Evolutionary conservation across 2,888 invertebrate species (phyloP), one percentile per base, ranked within the genome.

Genomic region (Torymus auratus): DNA sequence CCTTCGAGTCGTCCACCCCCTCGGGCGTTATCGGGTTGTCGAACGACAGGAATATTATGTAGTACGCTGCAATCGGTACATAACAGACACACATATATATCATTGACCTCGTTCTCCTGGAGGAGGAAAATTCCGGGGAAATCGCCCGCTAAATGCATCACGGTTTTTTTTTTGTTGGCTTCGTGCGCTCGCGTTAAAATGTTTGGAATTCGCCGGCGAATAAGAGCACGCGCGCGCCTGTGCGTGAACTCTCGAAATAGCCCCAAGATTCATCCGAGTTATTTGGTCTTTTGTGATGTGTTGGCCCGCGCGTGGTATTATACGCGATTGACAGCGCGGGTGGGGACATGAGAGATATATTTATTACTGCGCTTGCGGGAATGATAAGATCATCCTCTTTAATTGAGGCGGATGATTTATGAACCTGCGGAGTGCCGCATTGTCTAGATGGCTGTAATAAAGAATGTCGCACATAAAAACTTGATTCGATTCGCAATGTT

Each of bases 31-130:
- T 93, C 0, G 96, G 96, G 89, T 96, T 96, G 89, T 96, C 96
- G 87, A 96, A 97, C 0, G 97, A 96, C 55, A 97, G 91, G 88
- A 97, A 98, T 87, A 98, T 97, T 67, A 98, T 95, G 91, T 97
- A 98, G 89, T 96, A 98, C 0, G 98, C 97, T 96, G 90, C 13
- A 92, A 92, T 81, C n/a, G 28, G 17, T 41, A 7, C 7, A 7
- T 10, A 28, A n/a, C 3, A 4, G 2, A 28, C 4, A 28, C 4
- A 28, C 28, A 41, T 41, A 41, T 41, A 41, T 41, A 41, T 41
- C 5, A 41, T 41, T 41, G 41, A 41, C 41, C 41, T 41, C 7
- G 7, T 41, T 41, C 41, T 7, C 41, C 41, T 41, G 41, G 7
- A 41, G 0, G 41, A 41, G 7, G 5, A 7, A 41, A 7, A 41